phyloP scores from a whole-genome alignment of 2,797 vertebrate species.

The Alca torda region DNA sequence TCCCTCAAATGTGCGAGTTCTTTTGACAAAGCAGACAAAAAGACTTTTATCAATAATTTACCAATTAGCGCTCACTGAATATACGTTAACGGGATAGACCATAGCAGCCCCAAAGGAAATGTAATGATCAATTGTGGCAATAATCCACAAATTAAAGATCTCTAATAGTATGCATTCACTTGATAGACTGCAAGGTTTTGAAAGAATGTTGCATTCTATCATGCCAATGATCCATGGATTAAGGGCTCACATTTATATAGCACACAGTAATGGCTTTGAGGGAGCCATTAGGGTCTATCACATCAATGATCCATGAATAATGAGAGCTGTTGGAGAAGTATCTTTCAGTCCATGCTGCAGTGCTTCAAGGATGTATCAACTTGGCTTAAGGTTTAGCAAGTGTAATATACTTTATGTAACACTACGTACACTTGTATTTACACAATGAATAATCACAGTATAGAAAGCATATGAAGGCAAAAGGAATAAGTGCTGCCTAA shows the following conservation, averaged over 20 bases:
- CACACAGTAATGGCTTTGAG: conserved; percentile 7
- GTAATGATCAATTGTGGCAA: conserved; percentile 28
- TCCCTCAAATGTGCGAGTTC: neutral
- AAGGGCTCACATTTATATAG: conserved; percentile 32
- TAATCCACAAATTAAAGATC: conserved; percentile 32
- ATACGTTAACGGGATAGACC: neutral
- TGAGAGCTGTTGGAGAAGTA: neutral
- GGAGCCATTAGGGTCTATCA: conserved; percentile 3
- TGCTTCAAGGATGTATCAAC: neutral
- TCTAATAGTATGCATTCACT: neutral
- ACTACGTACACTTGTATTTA: neutral
- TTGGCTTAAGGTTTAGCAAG: conserved; percentile 22
- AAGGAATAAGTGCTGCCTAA: neutral
- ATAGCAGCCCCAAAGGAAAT: conserved; percentile 14
- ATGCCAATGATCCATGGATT: conserved; percentile 28
- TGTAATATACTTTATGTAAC: neutral
- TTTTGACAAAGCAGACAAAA: conserved; percentile 3
- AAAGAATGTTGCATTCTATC: conserved; percentile 9
- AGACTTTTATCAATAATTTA: conserved; percentile 7
- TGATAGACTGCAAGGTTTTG: conserved; percentile 25
- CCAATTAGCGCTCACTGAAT: neutral
- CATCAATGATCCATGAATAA: conserved; percentile 44
- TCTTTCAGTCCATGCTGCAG: neutral
- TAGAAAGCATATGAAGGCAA: neutral
- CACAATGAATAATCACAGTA: neutral